Percentiles rank a stretch among this genome's conserved stretches.
phyloP scores from a whole-genome alignment of 2,797 vertebrate species.

The Menidia menidia region DNA sequence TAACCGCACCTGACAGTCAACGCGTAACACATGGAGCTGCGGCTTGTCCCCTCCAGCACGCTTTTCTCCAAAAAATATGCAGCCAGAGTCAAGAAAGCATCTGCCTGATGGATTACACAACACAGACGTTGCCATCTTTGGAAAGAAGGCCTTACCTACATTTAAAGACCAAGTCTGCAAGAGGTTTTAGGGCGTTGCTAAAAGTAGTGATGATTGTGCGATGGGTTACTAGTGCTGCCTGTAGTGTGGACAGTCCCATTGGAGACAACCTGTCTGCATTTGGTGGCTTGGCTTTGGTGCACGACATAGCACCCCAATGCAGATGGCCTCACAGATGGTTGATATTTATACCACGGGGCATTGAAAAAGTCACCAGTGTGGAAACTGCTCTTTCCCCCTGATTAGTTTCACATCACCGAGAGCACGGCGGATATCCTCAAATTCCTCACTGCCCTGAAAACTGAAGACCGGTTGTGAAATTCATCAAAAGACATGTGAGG shows the following conservation, averaged over 20 bases:
- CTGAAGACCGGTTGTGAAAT: constrained; percentile 24
- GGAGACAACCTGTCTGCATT: constrained; percentile 71
- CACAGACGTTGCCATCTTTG: constrained; percentile 32
- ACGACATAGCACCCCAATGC: constrained; percentile 82
- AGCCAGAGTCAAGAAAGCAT: background rate
- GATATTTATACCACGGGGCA: constrained; percentile 83
- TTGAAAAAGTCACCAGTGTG: constrained; percentile 79
- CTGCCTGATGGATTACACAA: constrained; percentile 8
- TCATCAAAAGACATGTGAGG: constrained; percentile 7
- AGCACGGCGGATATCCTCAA: constrained; percentile 44
- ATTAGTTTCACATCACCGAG: constrained; percentile 74
- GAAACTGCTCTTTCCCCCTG: constrained; percentile 77
- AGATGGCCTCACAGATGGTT: constrained; percentile 87
- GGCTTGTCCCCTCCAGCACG: background rate
- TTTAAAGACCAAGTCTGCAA: constrained; percentile 16
- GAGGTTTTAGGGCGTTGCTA: constrained; percentile 31
- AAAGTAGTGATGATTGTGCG: constrained; percentile 34
- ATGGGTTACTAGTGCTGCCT: constrained; percentile 46
- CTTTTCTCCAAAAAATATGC: constrained; percentile 15
- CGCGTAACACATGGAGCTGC: constrained; percentile 16
- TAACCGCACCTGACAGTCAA: constrained; percentile 27
- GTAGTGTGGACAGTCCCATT: constrained; percentile 48
- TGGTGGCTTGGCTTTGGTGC: constrained; percentile 80
- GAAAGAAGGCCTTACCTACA: constrained; percentile 48
- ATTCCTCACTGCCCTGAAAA: constrained; percentile 31